Conservation (phyloP, 2,113 vertebrate genomes). For the Notothenia coriiceps region DNA sequence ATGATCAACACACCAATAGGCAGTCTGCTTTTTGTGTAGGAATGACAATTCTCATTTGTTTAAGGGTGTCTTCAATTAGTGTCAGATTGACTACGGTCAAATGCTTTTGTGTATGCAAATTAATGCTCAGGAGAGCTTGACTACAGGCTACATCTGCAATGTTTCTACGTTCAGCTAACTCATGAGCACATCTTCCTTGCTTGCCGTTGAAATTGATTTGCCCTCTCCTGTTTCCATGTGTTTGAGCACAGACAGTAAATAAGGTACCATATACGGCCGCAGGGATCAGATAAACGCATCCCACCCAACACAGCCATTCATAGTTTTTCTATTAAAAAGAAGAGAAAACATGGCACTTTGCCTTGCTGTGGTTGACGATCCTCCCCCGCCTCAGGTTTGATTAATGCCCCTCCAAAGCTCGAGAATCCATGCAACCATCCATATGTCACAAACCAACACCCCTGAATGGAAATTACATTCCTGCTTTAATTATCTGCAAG, state of each 20-base stretch:
- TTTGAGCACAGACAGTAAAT: slow-evolving; percentile 46
- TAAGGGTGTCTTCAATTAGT: neutral
- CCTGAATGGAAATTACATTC: slow-evolving; percentile 27
- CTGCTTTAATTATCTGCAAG: slow-evolving; percentile 12
- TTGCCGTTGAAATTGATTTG: slow-evolving; percentile 57
- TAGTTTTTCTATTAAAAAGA: slow-evolving; percentile 63
- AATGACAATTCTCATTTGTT: neutral
- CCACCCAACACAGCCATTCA: slow-evolving; percentile 42
- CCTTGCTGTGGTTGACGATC: neutral
- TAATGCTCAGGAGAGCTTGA: slow-evolving; percentile 18
- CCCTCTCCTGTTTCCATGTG: slow-evolving; percentile 37
- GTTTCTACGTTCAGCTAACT: slow-evolving; percentile 8
- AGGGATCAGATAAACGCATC: slow-evolving; percentile 43
- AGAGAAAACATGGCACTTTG: slow-evolving; percentile 8
- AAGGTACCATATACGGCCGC: slow-evolving; percentile 51
- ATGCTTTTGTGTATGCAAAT: slow-evolving; percentile 9
- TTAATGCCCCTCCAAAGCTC: slow-evolving; percentile 28
- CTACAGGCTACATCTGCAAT: slow-evolving; percentile 18
- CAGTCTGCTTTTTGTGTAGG: too few species aligned
- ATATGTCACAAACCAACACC: slow-evolving; percentile 13
- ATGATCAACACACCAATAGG: too few species aligned
- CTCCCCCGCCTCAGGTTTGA: slow-evolving; percentile 25
- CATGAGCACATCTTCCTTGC: slow-evolving; percentile 4
- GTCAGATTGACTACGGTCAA: neutral
- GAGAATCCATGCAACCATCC: neutral